These are phyloP conservation scores for Ceratosolen fusciceps DNA, from an alignment of 1,140 invertebrate species.

Conservation along the genomic window DNA sequence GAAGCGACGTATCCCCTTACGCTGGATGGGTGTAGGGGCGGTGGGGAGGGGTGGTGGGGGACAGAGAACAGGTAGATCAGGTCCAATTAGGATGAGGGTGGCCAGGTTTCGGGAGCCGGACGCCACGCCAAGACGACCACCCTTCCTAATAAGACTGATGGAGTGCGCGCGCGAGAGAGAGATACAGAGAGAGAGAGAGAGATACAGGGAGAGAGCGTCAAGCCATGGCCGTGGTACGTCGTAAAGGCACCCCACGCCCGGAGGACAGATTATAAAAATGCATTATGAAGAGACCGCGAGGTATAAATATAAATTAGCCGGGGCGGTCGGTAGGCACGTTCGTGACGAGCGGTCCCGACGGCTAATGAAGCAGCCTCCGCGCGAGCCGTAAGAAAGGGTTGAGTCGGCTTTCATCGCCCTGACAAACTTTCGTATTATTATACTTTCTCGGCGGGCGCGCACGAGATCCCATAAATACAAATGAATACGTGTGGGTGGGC, in stretches of 20 bases:
- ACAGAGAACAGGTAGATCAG: background rate
- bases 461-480: conserved; percentile 33
- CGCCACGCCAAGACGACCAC: conserved; percentile 33
- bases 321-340: conserved; percentile 47
- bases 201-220: background rate
- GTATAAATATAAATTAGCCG: conserved; percentile 57
- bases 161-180: too few relatives aligned
- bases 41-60: background rate
- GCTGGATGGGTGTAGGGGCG: background rate
- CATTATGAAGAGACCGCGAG: conserved; percentile 51
- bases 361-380: conserved; percentile 44
- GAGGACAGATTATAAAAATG: conserved; percentile 56
- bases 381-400: conserved; percentile 31
- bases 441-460: conserved; percentile 23
- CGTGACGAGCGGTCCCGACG: conserved; percentile 39
- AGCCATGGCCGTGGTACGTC: conserved; percentile 36
- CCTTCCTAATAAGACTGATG: too few relatives aligned
- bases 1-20: background rate
- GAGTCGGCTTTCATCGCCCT: conserved; percentile 18
- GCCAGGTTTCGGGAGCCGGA: background rate
- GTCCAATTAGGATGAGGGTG: background rate
- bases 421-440: conserved; percentile 34
- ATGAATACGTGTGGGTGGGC: background rate
- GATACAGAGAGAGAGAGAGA: background rate
- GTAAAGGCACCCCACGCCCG: conserved; percentile 47